phyloP scores from a whole-genome alignment of 2,113 vertebrate species.

The Microtus ochrogaster region DNA sequence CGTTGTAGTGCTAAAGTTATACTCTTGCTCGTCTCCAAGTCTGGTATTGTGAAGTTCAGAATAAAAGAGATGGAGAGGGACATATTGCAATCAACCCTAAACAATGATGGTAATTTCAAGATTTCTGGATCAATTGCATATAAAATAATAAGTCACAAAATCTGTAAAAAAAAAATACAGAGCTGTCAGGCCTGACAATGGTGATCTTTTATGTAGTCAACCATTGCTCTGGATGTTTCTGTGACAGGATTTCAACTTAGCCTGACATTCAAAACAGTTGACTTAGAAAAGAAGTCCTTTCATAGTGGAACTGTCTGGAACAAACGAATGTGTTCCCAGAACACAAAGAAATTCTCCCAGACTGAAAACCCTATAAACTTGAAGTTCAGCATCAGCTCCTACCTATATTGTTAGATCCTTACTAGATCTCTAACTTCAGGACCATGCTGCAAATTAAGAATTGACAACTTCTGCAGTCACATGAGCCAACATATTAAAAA shows the following conservation, averaged over 20 bases:
- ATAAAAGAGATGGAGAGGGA: background rate
- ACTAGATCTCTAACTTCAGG: background rate
- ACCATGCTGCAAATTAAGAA: background rate
- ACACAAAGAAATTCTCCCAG: background rate
- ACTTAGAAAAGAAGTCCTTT: background rate
- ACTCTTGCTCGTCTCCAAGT: background rate
- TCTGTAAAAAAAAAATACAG: background rate
- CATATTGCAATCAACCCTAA: background rate
- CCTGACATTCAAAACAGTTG: background rate
- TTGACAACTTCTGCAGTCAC: background rate
- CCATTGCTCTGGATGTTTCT: background rate
- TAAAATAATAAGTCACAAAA: background rate
- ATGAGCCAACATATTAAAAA: background rate
- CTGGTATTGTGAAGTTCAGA: slow-evolving; percentile 19
- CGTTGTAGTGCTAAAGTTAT: background rate
- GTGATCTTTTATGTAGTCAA: background rate
- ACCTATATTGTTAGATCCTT: background rate
- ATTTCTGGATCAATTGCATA: background rate
- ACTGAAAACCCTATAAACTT: background rate
- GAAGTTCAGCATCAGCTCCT: background rate
- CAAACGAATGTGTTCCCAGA: background rate
- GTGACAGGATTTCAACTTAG: background rate
- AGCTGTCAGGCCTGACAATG: background rate
- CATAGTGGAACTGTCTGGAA: background rate
- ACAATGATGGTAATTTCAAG: background rate